These are phyloP conservation scores for Dicaeum eximium DNA, from an alignment of 2,113 vertebrate species.

Conservation along the genomic window DNA sequence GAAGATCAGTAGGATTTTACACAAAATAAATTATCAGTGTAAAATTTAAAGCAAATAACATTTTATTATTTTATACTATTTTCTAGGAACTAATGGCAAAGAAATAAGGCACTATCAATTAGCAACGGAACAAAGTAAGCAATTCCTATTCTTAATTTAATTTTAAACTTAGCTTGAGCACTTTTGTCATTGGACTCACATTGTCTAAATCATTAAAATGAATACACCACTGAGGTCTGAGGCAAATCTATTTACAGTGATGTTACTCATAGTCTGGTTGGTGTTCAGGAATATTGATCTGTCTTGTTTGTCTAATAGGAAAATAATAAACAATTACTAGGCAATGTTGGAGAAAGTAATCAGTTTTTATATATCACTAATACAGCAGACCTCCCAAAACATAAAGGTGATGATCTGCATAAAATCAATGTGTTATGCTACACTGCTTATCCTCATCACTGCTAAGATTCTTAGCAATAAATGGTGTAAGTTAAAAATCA, in stretches of 20 bases:
- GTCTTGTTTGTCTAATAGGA: conserved; percentile 98
- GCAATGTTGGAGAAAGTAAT: conserved; percentile 90
- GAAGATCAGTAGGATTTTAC: background rate
- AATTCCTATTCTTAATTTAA: conserved; percentile 65
- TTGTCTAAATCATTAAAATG: conserved; percentile 92
- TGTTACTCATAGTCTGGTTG: conserved; percentile 89
- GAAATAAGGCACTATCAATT: conserved; percentile 9
- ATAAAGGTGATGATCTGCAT: conserved; percentile 98
- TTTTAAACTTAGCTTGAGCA: conserved; percentile 66
- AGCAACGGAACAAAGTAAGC: conserved; percentile 37
- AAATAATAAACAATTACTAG: conserved; percentile 99
- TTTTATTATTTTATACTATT: background rate
- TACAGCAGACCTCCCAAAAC: conserved; percentile 90
- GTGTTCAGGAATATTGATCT: conserved; percentile 95
- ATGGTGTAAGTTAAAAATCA: conserved; percentile 31
- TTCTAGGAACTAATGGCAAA: background rate
- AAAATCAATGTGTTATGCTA: conserved; percentile 95
- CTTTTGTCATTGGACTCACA: conserved; percentile 91
- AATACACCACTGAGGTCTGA: conserved; percentile 85
- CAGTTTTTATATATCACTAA: conserved; percentile 97
- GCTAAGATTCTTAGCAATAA: conserved; percentile 60
- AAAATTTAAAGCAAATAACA: background rate
- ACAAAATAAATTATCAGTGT: background rate
- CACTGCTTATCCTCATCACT: conserved; percentile 86
- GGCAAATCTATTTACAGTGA: conserved; percentile 97